phyloP scores from a whole-genome alignment of 2,888 invertebrate species.

The Apocheima hispidaria region DNA sequence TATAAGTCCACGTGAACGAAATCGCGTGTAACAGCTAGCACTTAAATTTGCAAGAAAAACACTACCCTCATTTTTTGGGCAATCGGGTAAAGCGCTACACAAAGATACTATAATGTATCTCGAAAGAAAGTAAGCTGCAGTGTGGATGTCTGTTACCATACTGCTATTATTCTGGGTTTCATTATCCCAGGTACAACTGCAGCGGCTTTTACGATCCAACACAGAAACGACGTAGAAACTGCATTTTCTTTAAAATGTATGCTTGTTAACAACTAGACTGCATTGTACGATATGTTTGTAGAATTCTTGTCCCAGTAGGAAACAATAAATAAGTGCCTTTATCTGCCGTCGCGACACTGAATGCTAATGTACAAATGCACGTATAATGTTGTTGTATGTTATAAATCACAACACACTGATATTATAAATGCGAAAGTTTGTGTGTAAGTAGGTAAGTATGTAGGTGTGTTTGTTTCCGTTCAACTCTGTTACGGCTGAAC shows the following conservation, averaged over 20 bases:
- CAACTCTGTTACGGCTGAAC: too few species aligned
- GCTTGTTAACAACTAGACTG: not conserved
- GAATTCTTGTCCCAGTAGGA: conserved; percentile 2
- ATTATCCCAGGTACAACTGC: not conserved
- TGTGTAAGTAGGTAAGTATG: too few species aligned
- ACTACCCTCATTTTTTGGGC: too few species aligned
- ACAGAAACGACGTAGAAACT: not conserved
- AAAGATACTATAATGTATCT: too few species aligned
- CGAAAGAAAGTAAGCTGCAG: not conserved
- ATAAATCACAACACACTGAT: too few species aligned
- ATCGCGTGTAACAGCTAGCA: too few species aligned
- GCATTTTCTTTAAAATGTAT: not conserved
- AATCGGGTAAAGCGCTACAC: too few species aligned
- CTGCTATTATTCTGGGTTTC: not conserved
- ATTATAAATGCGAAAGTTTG: too few species aligned
- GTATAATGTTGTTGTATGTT: not conserved
- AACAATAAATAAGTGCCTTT: not conserved
- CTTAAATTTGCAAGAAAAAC: too few species aligned
- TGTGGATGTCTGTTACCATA: not conserved
- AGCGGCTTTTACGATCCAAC: not conserved
- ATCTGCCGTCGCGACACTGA: not conserved
- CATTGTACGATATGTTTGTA: not conserved
- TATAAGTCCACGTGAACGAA: too few species aligned
- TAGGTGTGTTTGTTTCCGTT: too few species aligned
- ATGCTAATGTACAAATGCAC: not conserved